phyloP scores from a whole-genome alignment of 2,113 vertebrate species.

The Crotalus helleri region DNA sequence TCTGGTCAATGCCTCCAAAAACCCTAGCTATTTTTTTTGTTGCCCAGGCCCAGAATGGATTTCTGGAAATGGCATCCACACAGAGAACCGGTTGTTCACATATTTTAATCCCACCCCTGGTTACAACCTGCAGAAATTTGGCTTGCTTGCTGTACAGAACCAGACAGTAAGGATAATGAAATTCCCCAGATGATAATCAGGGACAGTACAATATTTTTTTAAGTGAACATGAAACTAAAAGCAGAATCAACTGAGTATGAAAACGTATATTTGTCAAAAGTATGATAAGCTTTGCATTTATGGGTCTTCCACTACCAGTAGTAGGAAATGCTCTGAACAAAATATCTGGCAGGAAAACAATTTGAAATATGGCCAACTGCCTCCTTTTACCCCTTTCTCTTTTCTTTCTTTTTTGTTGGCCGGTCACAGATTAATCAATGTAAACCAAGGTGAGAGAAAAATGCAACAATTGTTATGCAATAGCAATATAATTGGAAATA shows the following conservation, averaged over 20 bases:
- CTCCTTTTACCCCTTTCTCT: not conserved
- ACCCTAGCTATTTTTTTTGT: too few relatives aligned
- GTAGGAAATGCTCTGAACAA: not conserved
- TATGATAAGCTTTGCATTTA: conserved; percentile 15
- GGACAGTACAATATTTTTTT: conserved; percentile 34
- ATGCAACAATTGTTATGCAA: not conserved
- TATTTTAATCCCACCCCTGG: too few relatives aligned
- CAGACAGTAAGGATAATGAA: conserved; percentile 29
- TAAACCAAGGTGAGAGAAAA: not conserved
- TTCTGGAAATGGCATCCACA: too few relatives aligned
- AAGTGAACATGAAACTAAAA: not conserved
- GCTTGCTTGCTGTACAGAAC: not conserved
- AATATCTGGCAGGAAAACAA: conserved; percentile 1
- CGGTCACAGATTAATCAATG: not conserved
- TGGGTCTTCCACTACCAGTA: not conserved
- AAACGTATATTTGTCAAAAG: conserved; percentile 39
- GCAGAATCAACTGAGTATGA: not conserved
- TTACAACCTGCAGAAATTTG: not conserved
- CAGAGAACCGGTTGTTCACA: too few relatives aligned
- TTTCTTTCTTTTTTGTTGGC: not conserved
- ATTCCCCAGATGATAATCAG: not conserved
- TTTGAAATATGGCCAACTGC: not conserved
- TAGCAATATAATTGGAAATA: not conserved
- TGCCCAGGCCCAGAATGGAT: too few relatives aligned
- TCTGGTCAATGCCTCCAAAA: too few relatives aligned